Conservation (phyloP, 2,888 invertebrate species). For the Nemotelus pantherinus region DNA sequence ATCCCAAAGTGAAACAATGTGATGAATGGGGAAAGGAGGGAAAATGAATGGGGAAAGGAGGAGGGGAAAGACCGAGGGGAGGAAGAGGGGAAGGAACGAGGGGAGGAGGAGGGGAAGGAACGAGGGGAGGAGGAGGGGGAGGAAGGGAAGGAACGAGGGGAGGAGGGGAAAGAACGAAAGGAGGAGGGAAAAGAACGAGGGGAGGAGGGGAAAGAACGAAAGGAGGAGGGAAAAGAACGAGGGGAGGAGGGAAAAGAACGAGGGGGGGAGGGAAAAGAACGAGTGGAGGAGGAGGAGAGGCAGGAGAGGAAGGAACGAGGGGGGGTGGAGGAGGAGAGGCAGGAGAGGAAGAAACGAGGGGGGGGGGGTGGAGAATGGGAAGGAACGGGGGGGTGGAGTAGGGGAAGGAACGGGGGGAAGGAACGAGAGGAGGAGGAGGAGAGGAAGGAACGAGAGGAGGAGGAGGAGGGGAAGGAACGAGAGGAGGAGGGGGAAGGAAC, state of each 20-base stretch:
- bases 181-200: too few relatives aligned
- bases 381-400: background rate
- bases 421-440: background rate
- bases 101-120: background rate
- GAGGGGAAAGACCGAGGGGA: constrained; percentile 2
- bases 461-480: background rate
- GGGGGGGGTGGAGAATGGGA: background rate
- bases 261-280: background rate
- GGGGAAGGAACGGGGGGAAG: background rate
- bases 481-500: constrained; percentile 6
- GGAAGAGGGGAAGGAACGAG: background rate
- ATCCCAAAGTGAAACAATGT: too few relatives aligned
- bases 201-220: too few relatives aligned
- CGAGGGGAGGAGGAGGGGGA: background rate
- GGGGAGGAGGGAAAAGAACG: background rate
- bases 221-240: too few relatives aligned
- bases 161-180: background rate
- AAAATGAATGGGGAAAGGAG: background rate
- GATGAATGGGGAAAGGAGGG: background rate
- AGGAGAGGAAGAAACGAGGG: background rate
- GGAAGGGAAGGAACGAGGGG: background rate
- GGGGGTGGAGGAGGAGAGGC: background rate
- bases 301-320: background rate
- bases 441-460: background rate
- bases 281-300: too few relatives aligned